These are phyloP conservation scores for Phengaris alcon DNA, from an alignment of 2,888 invertebrate species.

Conservation along the genomic window DNA sequence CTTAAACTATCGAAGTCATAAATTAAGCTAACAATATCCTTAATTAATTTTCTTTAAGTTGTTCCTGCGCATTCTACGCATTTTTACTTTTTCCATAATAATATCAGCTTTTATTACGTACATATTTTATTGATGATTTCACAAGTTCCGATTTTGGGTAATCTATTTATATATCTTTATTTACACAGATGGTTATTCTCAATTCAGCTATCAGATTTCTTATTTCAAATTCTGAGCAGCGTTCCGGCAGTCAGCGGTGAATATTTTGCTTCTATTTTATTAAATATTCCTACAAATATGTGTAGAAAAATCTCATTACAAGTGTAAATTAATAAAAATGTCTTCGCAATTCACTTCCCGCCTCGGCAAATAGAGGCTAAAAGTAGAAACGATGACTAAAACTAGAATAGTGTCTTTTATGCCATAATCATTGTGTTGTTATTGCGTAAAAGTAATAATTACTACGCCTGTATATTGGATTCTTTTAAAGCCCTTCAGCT, in stretches of 20 bases:
- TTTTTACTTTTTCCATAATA: too few species aligned
- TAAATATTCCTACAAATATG: background rate
- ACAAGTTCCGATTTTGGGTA: too few species aligned
- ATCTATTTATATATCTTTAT: too few species aligned
- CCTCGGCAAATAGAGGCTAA: background rate
- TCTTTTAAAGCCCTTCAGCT: background rate
- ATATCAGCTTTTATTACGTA: too few species aligned
- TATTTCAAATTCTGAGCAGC: background rate
- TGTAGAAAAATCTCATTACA: background rate
- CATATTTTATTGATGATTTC: too few species aligned
- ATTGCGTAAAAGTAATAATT: background rate
- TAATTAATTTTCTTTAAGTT: too few species aligned
- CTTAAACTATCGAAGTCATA: too few species aligned
- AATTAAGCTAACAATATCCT: too few species aligned
- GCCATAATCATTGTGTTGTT: constrained; percentile 6
- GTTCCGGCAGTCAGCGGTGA: background rate
- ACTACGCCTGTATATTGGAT: background rate
- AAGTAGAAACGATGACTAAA: background rate
- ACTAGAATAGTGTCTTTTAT: background rate
- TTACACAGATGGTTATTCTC: background rate
- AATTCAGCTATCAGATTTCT: background rate
- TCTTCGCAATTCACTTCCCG: background rate
- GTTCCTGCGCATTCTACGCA: too few species aligned
- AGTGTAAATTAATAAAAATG: background rate
- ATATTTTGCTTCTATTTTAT: background rate